Conservation (phyloP, 2,888 invertebrate species). For the Tolmerus cingulatus region DNA sequence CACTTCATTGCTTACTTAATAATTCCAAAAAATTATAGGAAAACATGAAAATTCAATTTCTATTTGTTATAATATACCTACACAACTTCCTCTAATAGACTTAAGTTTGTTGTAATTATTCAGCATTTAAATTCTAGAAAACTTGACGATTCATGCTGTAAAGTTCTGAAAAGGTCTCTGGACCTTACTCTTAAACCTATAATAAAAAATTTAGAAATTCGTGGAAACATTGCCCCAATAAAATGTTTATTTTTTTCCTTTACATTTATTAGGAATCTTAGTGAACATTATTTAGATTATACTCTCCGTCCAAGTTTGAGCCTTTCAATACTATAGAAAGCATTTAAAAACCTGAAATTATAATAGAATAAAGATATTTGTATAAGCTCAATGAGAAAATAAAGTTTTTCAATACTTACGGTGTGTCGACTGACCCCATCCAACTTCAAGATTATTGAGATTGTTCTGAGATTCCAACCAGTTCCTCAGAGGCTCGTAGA, state of each 20-base stretch:
- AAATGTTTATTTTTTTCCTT: not conserved
- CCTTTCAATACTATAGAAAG: not conserved
- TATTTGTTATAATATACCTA: no score
- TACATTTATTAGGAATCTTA: not conserved
- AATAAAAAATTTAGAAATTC: no score
- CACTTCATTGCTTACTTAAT: no score
- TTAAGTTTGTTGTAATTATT: no score
- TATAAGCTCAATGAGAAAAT: not conserved
- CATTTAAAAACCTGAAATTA: not conserved
- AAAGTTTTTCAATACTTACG: not conserved
- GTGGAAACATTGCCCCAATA: not conserved
- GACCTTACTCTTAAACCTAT: no score
- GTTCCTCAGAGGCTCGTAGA: conserved; percentile 69
- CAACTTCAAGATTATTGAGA: conserved; percentile 56
- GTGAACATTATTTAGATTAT: not conserved
- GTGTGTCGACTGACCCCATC: conserved; percentile 50
- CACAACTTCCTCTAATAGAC: no score
- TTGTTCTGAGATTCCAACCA: conserved; percentile 69
- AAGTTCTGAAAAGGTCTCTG: no score
- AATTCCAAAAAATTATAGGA: no score
- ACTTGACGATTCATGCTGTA: no score
- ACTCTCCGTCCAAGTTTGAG: not conserved
- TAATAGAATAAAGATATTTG: not conserved
- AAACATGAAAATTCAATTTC: no score
- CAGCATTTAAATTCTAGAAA: no score